Base-by-base conservation (phyloP, 35 echinoderm and acorn worm species). In the Ptychodera flava region DNA sequence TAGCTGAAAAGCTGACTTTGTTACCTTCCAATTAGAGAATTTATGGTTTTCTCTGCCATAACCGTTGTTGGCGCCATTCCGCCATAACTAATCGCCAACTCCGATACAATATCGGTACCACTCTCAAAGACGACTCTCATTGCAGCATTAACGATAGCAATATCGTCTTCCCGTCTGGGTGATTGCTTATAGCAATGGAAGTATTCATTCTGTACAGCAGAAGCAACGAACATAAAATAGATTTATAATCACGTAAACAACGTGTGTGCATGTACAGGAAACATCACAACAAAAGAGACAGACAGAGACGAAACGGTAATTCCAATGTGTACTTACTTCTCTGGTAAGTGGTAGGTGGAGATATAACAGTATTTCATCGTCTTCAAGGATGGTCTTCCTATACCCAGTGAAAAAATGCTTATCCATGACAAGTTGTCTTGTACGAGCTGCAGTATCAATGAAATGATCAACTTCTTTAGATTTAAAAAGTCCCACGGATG, bases 31-130 rank as follows among this genome's bases (percentile, higher is more conserved):
- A 30, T 85, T 2, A 97, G 33, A 35, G 16, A 81, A 15, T 79
- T 76, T 91, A 97, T 91, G 0, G 94, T 93, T 31, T 91, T 91
- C 1, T 1, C 15, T 16, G 94, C 91, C 35, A 97, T 34, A n/a
- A 89, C 76, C 0, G 94, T 97, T n/a, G 94, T 97, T 27, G 89
- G 84, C 29, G 94, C 94, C 94, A 97, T 97, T 0, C 94, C 94
- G 16, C 94, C 94, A 82, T 37, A 91, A 0, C 86, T 86, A 0
- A 97, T 38, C 0, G 29, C 36, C 10, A 91, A 33, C 31, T 94
- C 89, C 36, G 38, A 36, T 37, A 97, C 81, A 10, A 87, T 15
- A 81, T 80, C 83, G 30, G 84, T 95, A 28, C 81, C 87, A 29
- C 36, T 30, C 1, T 84, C 84, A 34, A 93, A 88, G 28, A 53